These are phyloP conservation scores for Gallinago undulata DNA, from an alignment of 2,113 vertebrate species.

Conservation along the genomic window DNA sequence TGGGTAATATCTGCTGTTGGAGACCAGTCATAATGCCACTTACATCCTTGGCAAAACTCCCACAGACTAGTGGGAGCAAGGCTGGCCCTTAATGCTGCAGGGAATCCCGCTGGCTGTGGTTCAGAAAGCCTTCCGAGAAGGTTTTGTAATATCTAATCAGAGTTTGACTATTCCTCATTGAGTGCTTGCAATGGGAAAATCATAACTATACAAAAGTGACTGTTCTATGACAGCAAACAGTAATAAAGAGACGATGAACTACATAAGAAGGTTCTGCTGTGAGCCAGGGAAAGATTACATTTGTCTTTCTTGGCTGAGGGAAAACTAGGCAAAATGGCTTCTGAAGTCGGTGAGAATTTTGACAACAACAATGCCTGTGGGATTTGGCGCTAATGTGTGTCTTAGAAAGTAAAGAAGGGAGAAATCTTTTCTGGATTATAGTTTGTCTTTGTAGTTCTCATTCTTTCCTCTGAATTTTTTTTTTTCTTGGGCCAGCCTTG, in stretches of 20 bases:
- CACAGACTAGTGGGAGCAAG: constrained; percentile 48
- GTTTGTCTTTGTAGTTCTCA: background rate
- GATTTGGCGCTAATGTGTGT: background rate
- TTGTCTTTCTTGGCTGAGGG: background rate
- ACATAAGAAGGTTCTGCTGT: background rate
- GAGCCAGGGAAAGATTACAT: background rate
- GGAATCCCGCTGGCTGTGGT: constrained; percentile 52
- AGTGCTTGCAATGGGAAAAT: constrained; percentile 28
- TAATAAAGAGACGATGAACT: background rate
- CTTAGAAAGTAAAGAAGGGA: background rate
- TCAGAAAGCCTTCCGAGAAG: constrained; percentile 61
- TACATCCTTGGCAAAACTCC: constrained; percentile 55
- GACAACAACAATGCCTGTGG: background rate
- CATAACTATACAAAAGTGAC: background rate
- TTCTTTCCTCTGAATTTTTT: background rate
- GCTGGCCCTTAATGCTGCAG: constrained; percentile 44
- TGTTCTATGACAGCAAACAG: background rate
- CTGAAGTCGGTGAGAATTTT: background rate
- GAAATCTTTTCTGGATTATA: background rate
- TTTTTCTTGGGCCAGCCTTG: background rate
- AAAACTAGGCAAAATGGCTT: background rate
- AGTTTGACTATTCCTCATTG: background rate
- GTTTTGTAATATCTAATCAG: constrained; percentile 56
- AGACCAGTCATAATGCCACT: constrained; percentile 54
- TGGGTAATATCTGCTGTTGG: constrained; percentile 43